Conservation (phyloP, 2,113 vertebrate species). For the Trichomycterus rosablanca region DNA sequence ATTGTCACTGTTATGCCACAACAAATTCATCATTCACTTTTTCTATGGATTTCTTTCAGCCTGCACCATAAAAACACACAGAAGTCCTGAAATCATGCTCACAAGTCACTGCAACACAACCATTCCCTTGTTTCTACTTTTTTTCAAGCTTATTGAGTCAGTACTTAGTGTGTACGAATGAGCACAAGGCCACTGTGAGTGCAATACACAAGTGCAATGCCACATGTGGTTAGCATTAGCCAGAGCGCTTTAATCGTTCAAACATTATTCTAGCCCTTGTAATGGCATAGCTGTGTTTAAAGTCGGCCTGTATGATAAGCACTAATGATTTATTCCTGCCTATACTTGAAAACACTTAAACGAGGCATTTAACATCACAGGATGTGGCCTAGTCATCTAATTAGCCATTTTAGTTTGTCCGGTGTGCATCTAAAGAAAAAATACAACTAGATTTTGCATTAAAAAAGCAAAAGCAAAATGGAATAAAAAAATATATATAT, state of each 20-base stretch:
- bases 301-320: constrained; percentile 59
- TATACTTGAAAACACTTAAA: constrained; percentile 16
- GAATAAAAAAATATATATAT: too few relatives aligned
- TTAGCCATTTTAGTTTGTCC: constrained; percentile 1
- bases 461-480: not conserved
- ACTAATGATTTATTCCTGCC: constrained; percentile 68
- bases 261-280: constrained; percentile 69
- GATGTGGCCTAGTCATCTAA: constrained; percentile 27
- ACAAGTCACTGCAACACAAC: not conserved
- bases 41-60: constrained; percentile 20
- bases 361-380: constrained; percentile 27
- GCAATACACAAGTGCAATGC: constrained; percentile 68
- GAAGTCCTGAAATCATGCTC: not conserved
- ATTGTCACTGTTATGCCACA: constrained; percentile 29
- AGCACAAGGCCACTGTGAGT: constrained; percentile 58
- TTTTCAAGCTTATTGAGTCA: too few relatives aligned
- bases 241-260: constrained; percentile 63
- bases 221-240: constrained; percentile 76
- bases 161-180: constrained; percentile 45
- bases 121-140: not conserved
- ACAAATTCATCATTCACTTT: constrained; percentile 38
- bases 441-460: not conserved
- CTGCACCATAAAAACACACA: too few relatives aligned
- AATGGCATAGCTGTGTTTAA: constrained; percentile 64
- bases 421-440: not conserved